These are phyloP conservation scores for Melozone crissalis DNA, from an alignment of 2,113 vertebrate genomes.

Conservation along the genomic window DNA sequence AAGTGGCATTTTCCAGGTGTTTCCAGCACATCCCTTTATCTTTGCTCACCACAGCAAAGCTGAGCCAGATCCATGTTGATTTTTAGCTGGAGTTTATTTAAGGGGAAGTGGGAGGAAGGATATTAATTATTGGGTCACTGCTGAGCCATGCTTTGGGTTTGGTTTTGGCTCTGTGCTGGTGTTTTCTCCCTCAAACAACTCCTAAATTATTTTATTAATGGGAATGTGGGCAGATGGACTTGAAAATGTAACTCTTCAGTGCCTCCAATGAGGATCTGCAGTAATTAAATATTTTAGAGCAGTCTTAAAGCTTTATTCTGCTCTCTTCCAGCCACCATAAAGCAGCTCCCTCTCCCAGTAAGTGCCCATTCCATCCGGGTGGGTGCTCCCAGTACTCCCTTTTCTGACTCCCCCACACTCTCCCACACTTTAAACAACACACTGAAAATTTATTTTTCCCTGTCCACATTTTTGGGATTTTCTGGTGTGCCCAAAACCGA, in stretches of 20 bases:
- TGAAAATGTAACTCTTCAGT: neutral
- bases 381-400: neutral
- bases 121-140: slow-evolving; percentile 23
- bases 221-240: slow-evolving; percentile 27
- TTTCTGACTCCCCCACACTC: neutral
- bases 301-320: neutral
- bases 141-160: neutral
- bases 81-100: neutral
- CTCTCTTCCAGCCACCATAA: neutral
- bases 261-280: neutral
- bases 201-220: slow-evolving; percentile 40
- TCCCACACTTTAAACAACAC: neutral
- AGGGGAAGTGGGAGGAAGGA: neutral
- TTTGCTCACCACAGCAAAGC: neutral
- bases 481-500: neutral
- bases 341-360: neutral
- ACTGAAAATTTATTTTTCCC: rapidly evolving
- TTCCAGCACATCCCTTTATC: neutral
- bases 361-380: rapidly evolving
- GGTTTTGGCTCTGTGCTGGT: neutral
- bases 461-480: neutral
- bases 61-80: neutral
- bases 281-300: slow-evolving; percentile 36
- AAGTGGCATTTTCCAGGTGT: neutral
- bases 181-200: neutral